Conservation (phyloP, 2,797 vertebrate species). For the Tangara arthus region DNA sequence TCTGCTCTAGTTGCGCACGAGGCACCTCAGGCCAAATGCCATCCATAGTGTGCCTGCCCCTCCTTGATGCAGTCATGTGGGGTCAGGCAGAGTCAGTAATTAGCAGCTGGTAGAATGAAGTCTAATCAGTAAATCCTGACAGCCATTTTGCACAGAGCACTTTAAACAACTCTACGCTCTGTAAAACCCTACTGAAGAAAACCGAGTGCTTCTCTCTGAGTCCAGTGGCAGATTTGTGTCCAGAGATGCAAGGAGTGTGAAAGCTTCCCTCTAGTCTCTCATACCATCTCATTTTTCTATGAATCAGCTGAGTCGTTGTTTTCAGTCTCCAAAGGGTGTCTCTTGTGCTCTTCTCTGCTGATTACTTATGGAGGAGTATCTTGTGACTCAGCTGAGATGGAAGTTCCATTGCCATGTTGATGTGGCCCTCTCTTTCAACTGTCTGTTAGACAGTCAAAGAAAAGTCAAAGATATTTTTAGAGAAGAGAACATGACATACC, state of each 20-base stretch:
- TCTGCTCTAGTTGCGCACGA: background rate
- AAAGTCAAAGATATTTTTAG: background rate
- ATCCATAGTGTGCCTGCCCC: background rate
- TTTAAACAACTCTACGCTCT: background rate
- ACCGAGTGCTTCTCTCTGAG: background rate
- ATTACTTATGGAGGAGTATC: background rate
- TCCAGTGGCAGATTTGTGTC: background rate
- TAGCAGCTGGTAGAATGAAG: background rate
- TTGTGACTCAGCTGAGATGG: background rate
- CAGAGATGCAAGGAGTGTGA: background rate
- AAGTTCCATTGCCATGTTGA: background rate
- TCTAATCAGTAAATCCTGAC: background rate
- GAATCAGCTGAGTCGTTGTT: background rate
- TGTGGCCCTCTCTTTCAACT: background rate
- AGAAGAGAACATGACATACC: background rate
- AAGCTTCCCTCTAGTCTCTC: background rate
- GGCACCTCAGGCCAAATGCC: background rate
- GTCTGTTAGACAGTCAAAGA: background rate
- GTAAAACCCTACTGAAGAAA: background rate
- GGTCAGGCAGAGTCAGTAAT: background rate
- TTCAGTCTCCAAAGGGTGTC: background rate
- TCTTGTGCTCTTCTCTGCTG: background rate
- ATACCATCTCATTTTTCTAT: background rate
- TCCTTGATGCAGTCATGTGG: background rate
- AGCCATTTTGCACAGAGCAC: background rate